Base-by-base conservation (phyloP, 2,888 invertebrate genomes). In the Argynnis bischoffii region DNA sequence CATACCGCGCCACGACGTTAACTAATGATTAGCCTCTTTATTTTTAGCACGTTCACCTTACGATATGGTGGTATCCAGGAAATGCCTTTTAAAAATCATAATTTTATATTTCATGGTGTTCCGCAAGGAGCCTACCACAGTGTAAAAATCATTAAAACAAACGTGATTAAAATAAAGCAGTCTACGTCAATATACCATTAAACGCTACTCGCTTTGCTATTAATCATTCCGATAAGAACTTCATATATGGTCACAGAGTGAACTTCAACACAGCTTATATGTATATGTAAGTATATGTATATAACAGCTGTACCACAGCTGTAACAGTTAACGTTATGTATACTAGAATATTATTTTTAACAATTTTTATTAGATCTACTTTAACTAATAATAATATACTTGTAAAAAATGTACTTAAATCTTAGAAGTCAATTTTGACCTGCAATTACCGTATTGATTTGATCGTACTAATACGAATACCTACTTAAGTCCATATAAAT, bases 191-290 rank as follows among this genome's bases (percentile, higher is more conserved):
- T 70, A 70, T 56, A 59, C 60, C 70, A 72, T 73, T 72, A 70
- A 65, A 66, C 63, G 64, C 63, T 65, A 63, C 67, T 64, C 60
- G 55, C 60, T 60, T 64, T 35, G 56, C 70, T 69, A 75, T 76
- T 74, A 73, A 76, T 76, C 76, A 76, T 65, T 63, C 56, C 69
- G 76, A 75, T 76, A 75, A 74, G 69, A 66, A 57, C 55, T 72
- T 71, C 75, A 59, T 75, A 75, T 76, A 76, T 73, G 76, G 76
- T 64, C 69, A 69, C 64, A 66, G 66, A 51, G 61, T 61, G 51
- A 61, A 51, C 51, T 61, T 53, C 51, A 50, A 41, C 11, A 41
- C 53, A 61, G 61, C 61, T 35, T 61, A 61, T 16, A 53, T 14
- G 16, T 35, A 26, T 41, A 41, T 2, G 11, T 41, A 41, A 11